phyloP scores from a whole-genome alignment of 2,797 vertebrate genomes.

The Prunella strophiata region DNA sequence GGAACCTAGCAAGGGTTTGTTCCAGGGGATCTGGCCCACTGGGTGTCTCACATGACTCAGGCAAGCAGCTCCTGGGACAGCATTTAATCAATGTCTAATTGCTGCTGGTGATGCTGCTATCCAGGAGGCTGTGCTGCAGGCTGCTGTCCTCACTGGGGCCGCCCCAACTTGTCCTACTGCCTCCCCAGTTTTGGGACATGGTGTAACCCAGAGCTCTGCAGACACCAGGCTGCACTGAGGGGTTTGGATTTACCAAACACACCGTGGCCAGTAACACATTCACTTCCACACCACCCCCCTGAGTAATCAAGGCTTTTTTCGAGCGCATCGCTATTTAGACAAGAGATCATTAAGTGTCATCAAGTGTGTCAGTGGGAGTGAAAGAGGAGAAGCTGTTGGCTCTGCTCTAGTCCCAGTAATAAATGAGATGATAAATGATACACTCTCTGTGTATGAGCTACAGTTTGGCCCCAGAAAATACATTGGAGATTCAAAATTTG shows the following conservation, averaged over 20 bases:
- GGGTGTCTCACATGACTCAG: not conserved
- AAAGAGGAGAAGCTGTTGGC: conserved; percentile 17
- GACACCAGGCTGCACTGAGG: not conserved
- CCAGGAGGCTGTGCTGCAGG: not conserved
- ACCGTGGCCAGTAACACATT: rapidly evolving
- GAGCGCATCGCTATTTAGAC: not conserved
- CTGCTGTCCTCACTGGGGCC: not conserved
- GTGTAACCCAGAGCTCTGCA: not conserved
- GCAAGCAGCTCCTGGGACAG: not conserved
- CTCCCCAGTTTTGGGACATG: not conserved
- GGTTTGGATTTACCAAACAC: not conserved
- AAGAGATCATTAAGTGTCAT: conserved; percentile 30
- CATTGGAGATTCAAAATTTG: not conserved
- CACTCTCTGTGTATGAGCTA: not conserved
- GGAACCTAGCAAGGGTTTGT: not conserved
- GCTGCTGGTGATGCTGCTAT: not conserved
- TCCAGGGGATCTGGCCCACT: not conserved
- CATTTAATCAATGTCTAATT: not conserved
- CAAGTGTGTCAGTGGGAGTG: not conserved
- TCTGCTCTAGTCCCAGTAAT: not conserved
- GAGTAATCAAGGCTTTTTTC: not conserved
- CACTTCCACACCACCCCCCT: not conserved
- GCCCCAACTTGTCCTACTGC: rapidly evolving
- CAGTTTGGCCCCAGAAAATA: not conserved
- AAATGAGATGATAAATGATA: not conserved